Evolutionary conservation across 30 jellyfish, hydroid and myxozoan species (phyloP).

Genomic region (Mastigias papua): DNA sequence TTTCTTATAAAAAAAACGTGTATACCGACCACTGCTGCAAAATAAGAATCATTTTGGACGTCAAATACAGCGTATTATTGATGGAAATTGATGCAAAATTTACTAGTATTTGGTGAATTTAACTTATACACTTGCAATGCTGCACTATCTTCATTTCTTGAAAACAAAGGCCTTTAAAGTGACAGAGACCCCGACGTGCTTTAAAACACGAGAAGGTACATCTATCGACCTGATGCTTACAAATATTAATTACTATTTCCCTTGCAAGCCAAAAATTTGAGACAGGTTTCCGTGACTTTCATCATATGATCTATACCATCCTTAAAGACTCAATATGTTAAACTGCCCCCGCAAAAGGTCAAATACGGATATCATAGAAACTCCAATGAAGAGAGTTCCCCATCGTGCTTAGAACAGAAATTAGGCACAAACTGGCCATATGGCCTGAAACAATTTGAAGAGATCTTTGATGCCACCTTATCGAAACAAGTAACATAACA

Average conservation of each 20-base stretch:
- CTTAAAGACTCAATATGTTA: background rate
- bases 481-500: background rate
- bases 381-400: background rate
- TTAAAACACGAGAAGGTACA: no score
- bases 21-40: no score
- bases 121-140: conserved; percentile 26
- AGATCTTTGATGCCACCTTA: background rate
- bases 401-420: background rate
- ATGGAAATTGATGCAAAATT: background rate
- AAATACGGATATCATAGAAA: background rate
- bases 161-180: conserved; percentile 8
- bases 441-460: no score
- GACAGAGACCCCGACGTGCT: conserved; percentile 13
- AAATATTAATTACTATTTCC: no score
- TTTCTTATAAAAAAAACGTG: no score
- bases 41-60: background rate
- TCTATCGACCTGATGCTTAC: no score
- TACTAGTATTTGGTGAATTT: conserved; percentile 38
- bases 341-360: conserved; percentile 21
- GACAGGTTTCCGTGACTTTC: background rate
- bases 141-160: background rate
- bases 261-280: background rate
- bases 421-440: background rate
- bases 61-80: background rate
- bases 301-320: no score